A percentile compares a stretch with the other conserved stretches of the same genome.
Evolutionary conservation across 2,797 vertebrate genomes (phyloP).

Genomic region (Rhinichthys osculus): DNA sequence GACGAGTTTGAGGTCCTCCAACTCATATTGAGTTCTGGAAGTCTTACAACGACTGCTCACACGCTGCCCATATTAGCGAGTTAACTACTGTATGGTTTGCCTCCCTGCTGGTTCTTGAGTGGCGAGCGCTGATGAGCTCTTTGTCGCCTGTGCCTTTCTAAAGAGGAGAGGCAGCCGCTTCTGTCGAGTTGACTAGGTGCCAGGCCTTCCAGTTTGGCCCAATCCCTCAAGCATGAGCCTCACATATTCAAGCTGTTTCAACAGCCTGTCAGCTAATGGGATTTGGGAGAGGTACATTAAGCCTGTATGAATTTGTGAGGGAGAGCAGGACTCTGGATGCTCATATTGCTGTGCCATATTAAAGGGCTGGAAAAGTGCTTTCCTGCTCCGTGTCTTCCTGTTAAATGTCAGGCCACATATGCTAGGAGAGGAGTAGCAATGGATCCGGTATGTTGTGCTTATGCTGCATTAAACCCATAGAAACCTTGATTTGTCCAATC

Average conservation of each 20-base stretch:
- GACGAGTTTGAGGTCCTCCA: slow-evolving; percentile 28
- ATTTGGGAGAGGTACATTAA: slow-evolving; percentile 70
- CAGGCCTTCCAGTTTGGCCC: slow-evolving; percentile 69
- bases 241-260: slow-evolving; percentile 74
- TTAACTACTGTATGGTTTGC: slow-evolving; percentile 68
- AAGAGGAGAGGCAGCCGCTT: slow-evolving; percentile 66
- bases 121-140: slow-evolving; percentile 67
- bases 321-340: slow-evolving; percentile 64
- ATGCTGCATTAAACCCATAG: slow-evolving; percentile 62
- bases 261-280: slow-evolving; percentile 74
- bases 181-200: slow-evolving; percentile 67
- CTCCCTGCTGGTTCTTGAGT: slow-evolving; percentile 68
- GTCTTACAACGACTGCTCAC: slow-evolving; percentile 50
- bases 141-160: slow-evolving; percentile 65
- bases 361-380: slow-evolving; percentile 65
- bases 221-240: slow-evolving; percentile 70
- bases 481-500: slow-evolving; percentile 62
- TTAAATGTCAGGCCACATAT: slow-evolving; percentile 67
- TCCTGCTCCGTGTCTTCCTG: slow-evolving; percentile 65
- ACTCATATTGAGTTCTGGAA: slow-evolving; percentile 37
- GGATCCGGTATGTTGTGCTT: slow-evolving; percentile 61
- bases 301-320: slow-evolving; percentile 65
- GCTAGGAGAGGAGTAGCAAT: slow-evolving; percentile 58
- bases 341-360: slow-evolving; percentile 67
- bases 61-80: slow-evolving; percentile 62